Percentiles rank a stretch among this genome's conserved stretches.
These are phyloP conservation scores for Drosophila leontia DNA, from an alignment of 1,140 invertebrate species.

Conservation along the genomic window DNA sequence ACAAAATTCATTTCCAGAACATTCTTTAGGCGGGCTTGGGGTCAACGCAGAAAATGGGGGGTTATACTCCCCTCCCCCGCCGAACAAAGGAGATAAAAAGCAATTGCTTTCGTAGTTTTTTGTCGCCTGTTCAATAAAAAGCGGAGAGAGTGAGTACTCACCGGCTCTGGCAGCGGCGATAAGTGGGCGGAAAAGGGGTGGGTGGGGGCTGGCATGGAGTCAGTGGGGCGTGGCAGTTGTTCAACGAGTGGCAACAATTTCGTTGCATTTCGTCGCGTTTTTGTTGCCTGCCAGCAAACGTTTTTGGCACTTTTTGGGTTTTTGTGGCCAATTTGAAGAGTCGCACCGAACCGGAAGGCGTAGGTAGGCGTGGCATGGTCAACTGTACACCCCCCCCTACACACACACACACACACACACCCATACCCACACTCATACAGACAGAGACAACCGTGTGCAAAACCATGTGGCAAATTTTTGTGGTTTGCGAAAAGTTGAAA, in stretches of 20 bases:
- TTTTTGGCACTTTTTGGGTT: conserved; percentile 74
- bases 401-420: neutral
- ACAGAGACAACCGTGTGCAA: conserved; percentile 40
- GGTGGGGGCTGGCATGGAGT: conserved; percentile 2
- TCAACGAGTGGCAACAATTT: conserved; percentile 78
- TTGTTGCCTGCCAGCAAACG: conserved; percentile 52
- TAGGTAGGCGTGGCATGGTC: conserved; percentile 44
- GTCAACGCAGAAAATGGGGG: neutral
- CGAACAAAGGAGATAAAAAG: conserved; percentile 24
- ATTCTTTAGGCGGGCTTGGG: neutral
- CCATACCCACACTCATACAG: neutral
- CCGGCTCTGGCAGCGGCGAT: conserved; percentile 8
- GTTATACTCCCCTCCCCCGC: neutral
- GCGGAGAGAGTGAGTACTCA: neutral
- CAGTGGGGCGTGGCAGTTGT: conserved; percentile 53
- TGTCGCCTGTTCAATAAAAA: conserved; percentile 65
- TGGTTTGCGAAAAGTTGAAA: conserved; percentile 76
- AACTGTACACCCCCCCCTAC: conserved; percentile 13
- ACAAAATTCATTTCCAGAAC: conserved; percentile 1
- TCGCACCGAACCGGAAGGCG: conserved; percentile 36
- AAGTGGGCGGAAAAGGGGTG: conserved; percentile 9
- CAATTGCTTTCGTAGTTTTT: conserved; percentile 55
- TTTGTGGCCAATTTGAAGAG: conserved; percentile 77
- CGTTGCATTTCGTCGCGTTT: conserved; percentile 38
- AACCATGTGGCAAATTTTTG: conserved; percentile 77